These are phyloP conservation scores for Stictonetta naevosa DNA, from an alignment of 2,113 vertebrate species.

Conservation along the genomic window DNA sequence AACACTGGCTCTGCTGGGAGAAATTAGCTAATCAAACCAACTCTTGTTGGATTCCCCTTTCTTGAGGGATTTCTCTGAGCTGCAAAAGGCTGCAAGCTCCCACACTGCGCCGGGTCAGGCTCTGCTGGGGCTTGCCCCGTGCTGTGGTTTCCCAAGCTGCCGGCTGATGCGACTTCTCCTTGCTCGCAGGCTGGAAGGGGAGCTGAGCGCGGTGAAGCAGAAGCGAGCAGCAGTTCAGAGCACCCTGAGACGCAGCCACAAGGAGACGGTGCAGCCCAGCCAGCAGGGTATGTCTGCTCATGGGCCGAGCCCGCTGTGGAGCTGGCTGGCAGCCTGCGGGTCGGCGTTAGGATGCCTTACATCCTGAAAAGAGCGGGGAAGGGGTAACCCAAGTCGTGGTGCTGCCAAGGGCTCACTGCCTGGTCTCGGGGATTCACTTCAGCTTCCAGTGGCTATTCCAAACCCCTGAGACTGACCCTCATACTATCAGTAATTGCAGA, in stretches of 20 bases:
- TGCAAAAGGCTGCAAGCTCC: background rate
- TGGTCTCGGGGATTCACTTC: background rate
- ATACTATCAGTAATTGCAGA: background rate
- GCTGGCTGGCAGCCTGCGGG: background rate
- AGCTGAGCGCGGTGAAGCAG: constrained; percentile 85
- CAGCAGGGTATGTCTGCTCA: constrained; percentile 73
- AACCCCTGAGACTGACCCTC: background rate
- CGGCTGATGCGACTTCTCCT: background rate
- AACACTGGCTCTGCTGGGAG: background rate
- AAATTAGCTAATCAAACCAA: background rate
- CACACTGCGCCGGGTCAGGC: background rate
- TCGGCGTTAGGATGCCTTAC: background rate
- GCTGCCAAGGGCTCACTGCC: background rate
- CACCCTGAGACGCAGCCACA: constrained; percentile 75
- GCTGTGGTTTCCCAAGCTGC: background rate
- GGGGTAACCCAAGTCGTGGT: background rate
- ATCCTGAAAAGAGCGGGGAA: background rate
- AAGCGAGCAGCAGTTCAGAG: constrained; percentile 75
- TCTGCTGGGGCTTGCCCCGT: background rate
- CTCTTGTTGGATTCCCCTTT: background rate
- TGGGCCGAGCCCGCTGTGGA: background rate
- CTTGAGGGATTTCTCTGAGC: background rate
- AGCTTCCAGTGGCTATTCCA: background rate
- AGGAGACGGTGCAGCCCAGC: constrained; percentile 52
- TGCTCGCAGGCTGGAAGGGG: constrained; percentile 82